phyloP scores from a whole-genome alignment of 2,888 invertebrate genomes.

The Lycia hirtaria region DNA sequence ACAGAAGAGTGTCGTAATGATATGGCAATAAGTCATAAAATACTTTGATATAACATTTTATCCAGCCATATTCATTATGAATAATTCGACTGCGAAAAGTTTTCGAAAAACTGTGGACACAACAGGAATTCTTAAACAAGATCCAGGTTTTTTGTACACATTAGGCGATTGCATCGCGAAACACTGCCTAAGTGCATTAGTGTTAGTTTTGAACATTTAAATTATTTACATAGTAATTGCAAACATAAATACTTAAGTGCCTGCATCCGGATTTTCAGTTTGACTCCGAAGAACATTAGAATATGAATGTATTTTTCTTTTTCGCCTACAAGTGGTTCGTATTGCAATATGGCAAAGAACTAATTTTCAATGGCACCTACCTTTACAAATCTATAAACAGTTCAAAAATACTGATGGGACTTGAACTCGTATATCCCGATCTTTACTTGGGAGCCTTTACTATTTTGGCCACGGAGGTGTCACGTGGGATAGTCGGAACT shows the following conservation, averaged over 20 bases:
- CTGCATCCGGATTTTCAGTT: slow-evolving; percentile 11
- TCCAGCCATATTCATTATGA: slow-evolving; percentile 71
- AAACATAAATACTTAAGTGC: slow-evolving; percentile 23
- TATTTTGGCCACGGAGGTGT: too few relatives aligned
- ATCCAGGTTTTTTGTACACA: slow-evolving; percentile 59
- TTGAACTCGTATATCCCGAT: too few relatives aligned
- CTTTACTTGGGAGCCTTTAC: too few relatives aligned
- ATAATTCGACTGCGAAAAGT: slow-evolving; percentile 75
- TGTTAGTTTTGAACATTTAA: slow-evolving; percentile 49
- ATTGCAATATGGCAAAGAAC: too few relatives aligned
- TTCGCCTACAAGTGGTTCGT: too few relatives aligned
- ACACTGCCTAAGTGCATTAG: slow-evolving; percentile 49
- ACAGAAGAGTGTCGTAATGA: slow-evolving; percentile 70
- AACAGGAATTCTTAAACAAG: slow-evolving; percentile 74
- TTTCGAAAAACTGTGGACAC: slow-evolving; percentile 76
- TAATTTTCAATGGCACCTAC: too few relatives aligned
- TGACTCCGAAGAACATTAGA: background rate
- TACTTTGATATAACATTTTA: slow-evolving; percentile 58
- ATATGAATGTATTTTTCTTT: too few relatives aligned
- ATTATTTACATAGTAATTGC: slow-evolving; percentile 38
- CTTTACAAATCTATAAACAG: too few relatives aligned
- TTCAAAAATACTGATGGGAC: too few relatives aligned
- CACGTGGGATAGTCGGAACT: too few relatives aligned
- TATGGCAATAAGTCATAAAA: slow-evolving; percentile 70
- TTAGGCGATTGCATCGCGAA: slow-evolving; percentile 56